Conservation (phyloP, 2,797 vertebrate species). For the Paramormyrops hopkinsi region DNA sequence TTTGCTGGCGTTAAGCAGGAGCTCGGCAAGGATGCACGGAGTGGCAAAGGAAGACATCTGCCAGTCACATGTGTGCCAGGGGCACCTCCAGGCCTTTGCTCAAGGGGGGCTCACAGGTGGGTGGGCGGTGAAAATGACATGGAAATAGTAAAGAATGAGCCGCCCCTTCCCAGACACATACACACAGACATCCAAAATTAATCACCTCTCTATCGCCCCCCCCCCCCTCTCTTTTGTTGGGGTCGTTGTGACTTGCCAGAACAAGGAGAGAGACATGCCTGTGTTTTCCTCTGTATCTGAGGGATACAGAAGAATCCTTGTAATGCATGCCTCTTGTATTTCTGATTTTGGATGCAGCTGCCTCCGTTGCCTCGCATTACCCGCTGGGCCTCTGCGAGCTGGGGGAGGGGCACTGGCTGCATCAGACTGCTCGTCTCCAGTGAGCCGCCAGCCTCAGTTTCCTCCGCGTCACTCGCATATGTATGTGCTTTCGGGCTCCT, state of each 20-base stretch:
- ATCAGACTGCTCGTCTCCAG: not conserved
- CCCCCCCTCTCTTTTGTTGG: not conserved
- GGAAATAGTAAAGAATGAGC: not conserved
- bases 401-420: not conserved
- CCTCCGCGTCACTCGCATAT: not conserved
- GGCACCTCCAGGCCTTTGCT: not conserved
- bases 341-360: not conserved
- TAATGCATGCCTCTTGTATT: not conserved
- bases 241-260: not conserved
- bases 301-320: not conserved
- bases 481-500: not conserved
- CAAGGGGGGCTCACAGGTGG: not conserved
- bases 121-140: not conserved
- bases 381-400: not conserved
- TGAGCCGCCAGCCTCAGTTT: not conserved
- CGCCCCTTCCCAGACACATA: not conserved
- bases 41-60: not conserved
- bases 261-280: not conserved
- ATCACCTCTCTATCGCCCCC: not conserved
- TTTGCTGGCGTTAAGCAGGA: not conserved
- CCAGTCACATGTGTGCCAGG: not conserved
- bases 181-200: not conserved
- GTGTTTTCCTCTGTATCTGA: not conserved
- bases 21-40: not conserved
- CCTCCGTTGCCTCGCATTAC: not conserved